These are phyloP conservation scores for Magallana angulata DNA, from an alignment of 1,140 invertebrate genomes.

Conservation along the genomic window DNA sequence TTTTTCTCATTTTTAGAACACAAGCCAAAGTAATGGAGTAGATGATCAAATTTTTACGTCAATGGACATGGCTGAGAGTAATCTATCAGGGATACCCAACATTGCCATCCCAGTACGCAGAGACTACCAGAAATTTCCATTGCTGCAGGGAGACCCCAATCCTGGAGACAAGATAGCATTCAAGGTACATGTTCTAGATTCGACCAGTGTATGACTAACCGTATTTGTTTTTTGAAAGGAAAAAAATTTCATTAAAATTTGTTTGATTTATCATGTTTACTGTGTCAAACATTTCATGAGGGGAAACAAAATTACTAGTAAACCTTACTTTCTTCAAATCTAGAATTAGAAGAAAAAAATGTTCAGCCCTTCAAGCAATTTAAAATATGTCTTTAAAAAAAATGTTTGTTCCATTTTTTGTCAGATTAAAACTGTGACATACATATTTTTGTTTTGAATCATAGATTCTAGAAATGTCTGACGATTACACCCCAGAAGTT, in stretches of 20 bases:
- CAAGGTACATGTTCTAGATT: conserved; percentile 50
- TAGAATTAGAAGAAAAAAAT: no score
- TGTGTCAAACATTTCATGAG: no score
- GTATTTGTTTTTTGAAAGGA: no score
- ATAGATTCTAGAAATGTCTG: conserved; percentile 64
- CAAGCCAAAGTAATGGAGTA: neutral
- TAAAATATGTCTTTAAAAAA: no score
- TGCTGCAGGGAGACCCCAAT: conserved; percentile 51
- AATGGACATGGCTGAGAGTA: neutral
- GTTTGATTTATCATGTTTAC: no score
- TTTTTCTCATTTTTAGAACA: neutral
- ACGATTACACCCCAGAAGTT: conserved; percentile 60
- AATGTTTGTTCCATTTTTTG: no score
- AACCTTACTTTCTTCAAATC: no score
- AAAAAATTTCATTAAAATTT: no score
- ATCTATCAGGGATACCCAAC: neutral
- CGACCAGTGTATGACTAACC: no score
- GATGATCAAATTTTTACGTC: neutral
- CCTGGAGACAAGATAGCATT: conserved; percentile 60
- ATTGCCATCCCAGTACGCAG: conserved; percentile 40
- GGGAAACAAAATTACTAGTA: no score
- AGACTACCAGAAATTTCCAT: conserved; percentile 58
- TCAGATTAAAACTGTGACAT: no score
- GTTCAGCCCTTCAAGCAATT: no score
- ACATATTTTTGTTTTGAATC: neutral